Evolutionary conservation across 2,888 invertebrate genomes (phyloP).

Genomic region (Brachynemurus nebulosus): DNA sequence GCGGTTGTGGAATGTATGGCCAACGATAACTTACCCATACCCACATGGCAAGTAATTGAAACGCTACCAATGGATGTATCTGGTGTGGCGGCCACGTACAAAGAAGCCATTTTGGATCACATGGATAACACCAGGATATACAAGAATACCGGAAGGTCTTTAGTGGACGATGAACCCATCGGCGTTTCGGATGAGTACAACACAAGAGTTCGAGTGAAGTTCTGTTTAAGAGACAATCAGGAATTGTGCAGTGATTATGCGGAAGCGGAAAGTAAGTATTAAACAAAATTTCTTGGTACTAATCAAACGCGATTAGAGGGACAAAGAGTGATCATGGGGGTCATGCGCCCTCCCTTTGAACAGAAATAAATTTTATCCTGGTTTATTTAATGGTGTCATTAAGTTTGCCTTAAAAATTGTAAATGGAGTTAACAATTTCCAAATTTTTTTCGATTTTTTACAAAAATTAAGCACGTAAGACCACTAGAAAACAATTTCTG

Average conservation of each 20-base stretch:
- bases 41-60: slow-evolving; percentile 57
- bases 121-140: slow-evolving; percentile 34
- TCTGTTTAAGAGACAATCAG: slow-evolving; percentile 67
- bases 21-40: slow-evolving; percentile 39
- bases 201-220: slow-evolving; percentile 60
- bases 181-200: slow-evolving; percentile 45
- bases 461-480: too few relatives aligned
- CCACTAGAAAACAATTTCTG: too few relatives aligned
- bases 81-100: slow-evolving; percentile 52
- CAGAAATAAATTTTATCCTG: not conserved
- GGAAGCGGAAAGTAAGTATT: slow-evolving; percentile 69
- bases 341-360: too few relatives aligned
- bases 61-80: slow-evolving; percentile 57
- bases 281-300: not conserved
- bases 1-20: slow-evolving; percentile 61
- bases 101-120: slow-evolving; percentile 54
- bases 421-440: too few relatives aligned
- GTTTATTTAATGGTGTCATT: too few relatives aligned
- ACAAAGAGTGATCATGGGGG: too few relatives aligned
- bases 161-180: slow-evolving; percentile 39
- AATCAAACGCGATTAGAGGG: not conserved
- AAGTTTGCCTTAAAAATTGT: too few relatives aligned
- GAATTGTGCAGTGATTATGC: slow-evolving; percentile 74
- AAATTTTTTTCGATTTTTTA: too few relatives aligned
- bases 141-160: slow-evolving; percentile 35